Conservation (phyloP, 2,888 invertebrate species). For the Atrina japonica region DNA sequence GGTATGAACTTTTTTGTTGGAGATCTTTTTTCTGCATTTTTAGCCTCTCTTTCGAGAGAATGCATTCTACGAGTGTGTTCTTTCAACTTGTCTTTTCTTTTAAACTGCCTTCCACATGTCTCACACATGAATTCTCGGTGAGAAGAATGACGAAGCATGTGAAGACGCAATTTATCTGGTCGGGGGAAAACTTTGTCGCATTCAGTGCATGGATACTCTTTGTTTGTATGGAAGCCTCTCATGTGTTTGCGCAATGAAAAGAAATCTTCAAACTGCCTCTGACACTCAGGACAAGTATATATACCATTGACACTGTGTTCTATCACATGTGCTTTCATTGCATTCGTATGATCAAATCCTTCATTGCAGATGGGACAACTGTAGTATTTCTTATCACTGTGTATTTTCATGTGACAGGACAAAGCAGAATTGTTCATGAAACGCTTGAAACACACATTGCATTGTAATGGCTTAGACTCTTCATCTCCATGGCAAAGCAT, state of each 20-base stretch:
- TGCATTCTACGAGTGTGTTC: conserved; percentile 88
- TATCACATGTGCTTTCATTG: conserved; percentile 86
- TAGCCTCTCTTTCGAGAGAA: conserved; percentile 81
- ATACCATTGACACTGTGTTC: conserved; percentile 85
- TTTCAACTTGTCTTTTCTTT: conserved; percentile 85
- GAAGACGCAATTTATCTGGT: conserved; percentile 87
- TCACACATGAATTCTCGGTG: conserved; percentile 88
- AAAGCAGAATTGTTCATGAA: conserved; percentile 88
- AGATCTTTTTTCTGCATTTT: conserved; percentile 51
- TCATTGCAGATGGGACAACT: conserved; percentile 89
- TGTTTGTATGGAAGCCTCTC: conserved; percentile 87
- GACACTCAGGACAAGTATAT: conserved; percentile 87
- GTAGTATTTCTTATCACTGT: conserved; percentile 85
- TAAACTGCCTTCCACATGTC: conserved; percentile 89
- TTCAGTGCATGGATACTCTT: conserved; percentile 86
- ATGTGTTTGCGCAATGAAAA: conserved; percentile 88
- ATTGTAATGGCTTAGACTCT: conserved; percentile 86
- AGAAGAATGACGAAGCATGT: conserved; percentile 86
- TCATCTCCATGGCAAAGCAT: conserved; percentile 86
- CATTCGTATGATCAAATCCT: conserved; percentile 83
- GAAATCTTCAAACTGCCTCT: conserved; percentile 86
- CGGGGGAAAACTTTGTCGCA: conserved; percentile 88
- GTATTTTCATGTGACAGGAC: conserved; percentile 87
- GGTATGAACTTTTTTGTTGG: conserved; percentile 84
- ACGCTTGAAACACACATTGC: conserved; percentile 80